Conservation (phyloP, 2,888 invertebrate genomes). For the Agrochola litura region DNA sequence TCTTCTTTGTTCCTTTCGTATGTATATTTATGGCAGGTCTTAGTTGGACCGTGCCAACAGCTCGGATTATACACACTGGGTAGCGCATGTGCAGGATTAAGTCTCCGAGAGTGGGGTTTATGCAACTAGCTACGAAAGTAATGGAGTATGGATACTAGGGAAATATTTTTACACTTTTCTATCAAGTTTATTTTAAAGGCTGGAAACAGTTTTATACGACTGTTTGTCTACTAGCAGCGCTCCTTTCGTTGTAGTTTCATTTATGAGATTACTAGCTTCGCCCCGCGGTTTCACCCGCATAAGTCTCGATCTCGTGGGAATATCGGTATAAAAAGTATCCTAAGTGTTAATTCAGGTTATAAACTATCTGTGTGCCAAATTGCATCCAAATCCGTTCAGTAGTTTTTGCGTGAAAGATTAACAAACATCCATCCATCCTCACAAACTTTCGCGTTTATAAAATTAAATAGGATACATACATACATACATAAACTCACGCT, state of each 20-base stretch:
- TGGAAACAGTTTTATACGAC: background rate
- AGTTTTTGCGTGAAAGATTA: no score
- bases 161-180: background rate
- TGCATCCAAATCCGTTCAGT: no score
- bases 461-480: no score
- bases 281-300: no score
- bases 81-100: conserved; percentile 34
- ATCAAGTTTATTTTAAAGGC: background rate
- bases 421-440: no score
- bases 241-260: background rate
- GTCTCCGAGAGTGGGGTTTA: conserved; percentile 20
- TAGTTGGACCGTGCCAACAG: conserved; percentile 21
- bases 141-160: background rate
- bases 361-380: no score
- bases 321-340: no score
- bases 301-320: no score
- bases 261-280: no score
- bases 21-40: conserved; percentile 20
- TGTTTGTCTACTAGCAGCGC: background rate
- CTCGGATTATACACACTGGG: conserved; percentile 25
- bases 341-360: no score
- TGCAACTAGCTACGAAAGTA: conserved; percentile 23
- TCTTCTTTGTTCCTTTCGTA: conserved; percentile 6
- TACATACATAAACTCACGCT: no score
- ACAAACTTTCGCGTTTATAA: no score